Percentiles rank a stretch among this genome's conserved stretches.
phyloP scores from a whole-genome alignment of 1,140 invertebrate genomes.

The Centruroides sculpturatus region DNA sequence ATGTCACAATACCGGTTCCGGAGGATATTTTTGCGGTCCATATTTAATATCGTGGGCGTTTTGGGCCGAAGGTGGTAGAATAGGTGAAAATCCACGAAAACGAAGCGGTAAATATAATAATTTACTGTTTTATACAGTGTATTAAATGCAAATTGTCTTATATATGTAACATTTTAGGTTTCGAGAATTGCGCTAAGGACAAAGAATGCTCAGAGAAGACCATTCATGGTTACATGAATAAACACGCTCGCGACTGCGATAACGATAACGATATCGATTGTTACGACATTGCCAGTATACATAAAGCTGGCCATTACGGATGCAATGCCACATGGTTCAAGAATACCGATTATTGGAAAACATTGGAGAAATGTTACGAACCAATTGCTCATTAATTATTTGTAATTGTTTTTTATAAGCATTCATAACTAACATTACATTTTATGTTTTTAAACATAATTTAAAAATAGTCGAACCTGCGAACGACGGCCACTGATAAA shows the following conservation, averaged over 20 bases:
- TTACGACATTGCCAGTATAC: slow-evolving; percentile 66
- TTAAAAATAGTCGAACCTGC: too few species aligned
- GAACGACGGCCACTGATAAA: too few species aligned
- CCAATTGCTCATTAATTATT: too few species aligned
- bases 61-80: slow-evolving; percentile 58
- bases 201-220: slow-evolving; percentile 52
- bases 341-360: slow-evolving; percentile 8
- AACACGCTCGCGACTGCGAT: slow-evolving; percentile 67
- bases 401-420: too few species aligned
- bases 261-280: slow-evolving; percentile 58
- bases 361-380: slow-evolving; percentile 7
- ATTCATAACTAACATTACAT: too few species aligned
- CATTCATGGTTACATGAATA: slow-evolving; percentile 62
- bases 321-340: slow-evolving; percentile 12
- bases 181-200: slow-evolving; percentile 53
- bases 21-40: slow-evolving; percentile 45
- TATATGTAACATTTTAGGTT: slow-evolving; percentile 37
- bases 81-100: slow-evolving; percentile 28
- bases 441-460: too few species aligned
- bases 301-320: slow-evolving; percentile 27
- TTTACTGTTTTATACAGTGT: too few species aligned
- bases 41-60: slow-evolving; percentile 76
- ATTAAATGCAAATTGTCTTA: too few species aligned
- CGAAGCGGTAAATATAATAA: slow-evolving; percentile 1
- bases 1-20: slow-evolving; percentile 17